A percentile compares a stretch with the other conserved stretches of the same genome.
Evolutionary conservation across 2,797 vertebrate genomes (phyloP).

Genomic region (Buphagus erythrorhynchus): DNA sequence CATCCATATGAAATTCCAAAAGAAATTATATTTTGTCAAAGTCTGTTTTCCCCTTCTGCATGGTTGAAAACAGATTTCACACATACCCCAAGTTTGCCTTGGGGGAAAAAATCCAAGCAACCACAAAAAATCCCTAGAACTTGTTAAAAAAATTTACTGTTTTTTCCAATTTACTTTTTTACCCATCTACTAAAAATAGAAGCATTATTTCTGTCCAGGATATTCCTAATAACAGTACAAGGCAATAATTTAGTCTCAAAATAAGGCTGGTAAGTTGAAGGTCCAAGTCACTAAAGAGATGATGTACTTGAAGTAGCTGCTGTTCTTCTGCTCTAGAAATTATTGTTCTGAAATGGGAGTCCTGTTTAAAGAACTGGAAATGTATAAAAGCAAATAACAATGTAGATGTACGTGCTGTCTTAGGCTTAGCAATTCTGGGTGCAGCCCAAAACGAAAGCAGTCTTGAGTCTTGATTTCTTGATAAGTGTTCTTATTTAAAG

Average conservation of each 20-base stretch:
- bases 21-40: neutral
- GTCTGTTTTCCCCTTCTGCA: neutral
- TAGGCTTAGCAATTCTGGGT: neutral
- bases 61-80: neutral
- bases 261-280: neutral
- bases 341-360: neutral
- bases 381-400: neutral
- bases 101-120: neutral
- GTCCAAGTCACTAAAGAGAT: neutral
- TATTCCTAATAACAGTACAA: neutral
- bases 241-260: neutral
- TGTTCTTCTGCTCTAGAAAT: neutral
- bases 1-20: neutral
- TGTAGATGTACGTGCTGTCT: neutral
- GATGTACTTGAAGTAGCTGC: neutral
- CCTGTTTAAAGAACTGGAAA: neutral
- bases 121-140: slow-evolving; percentile 4
- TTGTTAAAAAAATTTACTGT: slow-evolving; percentile 4
- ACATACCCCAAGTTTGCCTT: neutral
- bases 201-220: neutral
- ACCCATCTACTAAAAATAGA: neutral
- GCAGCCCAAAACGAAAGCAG: neutral
- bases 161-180: slow-evolving; percentile 5
- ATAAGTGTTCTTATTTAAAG: neutral
- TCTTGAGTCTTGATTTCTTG: neutral